These are phyloP conservation scores for Heliconius charithonia DNA, from an alignment of 2,888 invertebrate species.

Conservation along the genomic window DNA sequence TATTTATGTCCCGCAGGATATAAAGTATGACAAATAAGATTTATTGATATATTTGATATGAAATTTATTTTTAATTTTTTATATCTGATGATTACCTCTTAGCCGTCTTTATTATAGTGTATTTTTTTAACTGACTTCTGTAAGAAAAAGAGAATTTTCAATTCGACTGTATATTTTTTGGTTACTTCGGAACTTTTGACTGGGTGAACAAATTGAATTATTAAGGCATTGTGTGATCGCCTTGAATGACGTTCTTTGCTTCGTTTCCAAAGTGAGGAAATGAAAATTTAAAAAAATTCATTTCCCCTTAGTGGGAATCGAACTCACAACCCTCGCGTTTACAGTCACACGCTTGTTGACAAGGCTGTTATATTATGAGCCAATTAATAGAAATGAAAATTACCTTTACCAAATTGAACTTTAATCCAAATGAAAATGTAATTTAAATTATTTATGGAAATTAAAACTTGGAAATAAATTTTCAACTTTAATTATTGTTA, in stretches of 20 bases:
- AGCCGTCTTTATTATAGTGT: not conserved
- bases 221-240: too few species aligned
- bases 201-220: too few species aligned
- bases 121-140: too few species aligned
- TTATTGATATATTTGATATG: not conserved
- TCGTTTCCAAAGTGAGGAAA: too few species aligned
- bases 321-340: too few species aligned
- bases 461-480: conserved; percentile 15
- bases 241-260: too few species aligned
- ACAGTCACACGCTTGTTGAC: too few species aligned
- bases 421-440: conserved; percentile 5
- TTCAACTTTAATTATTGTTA: conserved; percentile 10
- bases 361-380: not conserved
- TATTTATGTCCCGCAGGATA: conserved; percentile 29
- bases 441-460: conserved; percentile 18
- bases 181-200: too few species aligned
- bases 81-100: not conserved
- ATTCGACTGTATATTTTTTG: too few species aligned
- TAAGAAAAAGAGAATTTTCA: too few species aligned
- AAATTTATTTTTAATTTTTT: not conserved
- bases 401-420: conserved; percentile 1
- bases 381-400: not conserved
- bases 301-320: too few species aligned
- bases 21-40: not conserved
- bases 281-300: too few species aligned